Evolutionary conservation across 2,113 vertebrate species (phyloP).

Genomic region (Tringa solitaria): DNA sequence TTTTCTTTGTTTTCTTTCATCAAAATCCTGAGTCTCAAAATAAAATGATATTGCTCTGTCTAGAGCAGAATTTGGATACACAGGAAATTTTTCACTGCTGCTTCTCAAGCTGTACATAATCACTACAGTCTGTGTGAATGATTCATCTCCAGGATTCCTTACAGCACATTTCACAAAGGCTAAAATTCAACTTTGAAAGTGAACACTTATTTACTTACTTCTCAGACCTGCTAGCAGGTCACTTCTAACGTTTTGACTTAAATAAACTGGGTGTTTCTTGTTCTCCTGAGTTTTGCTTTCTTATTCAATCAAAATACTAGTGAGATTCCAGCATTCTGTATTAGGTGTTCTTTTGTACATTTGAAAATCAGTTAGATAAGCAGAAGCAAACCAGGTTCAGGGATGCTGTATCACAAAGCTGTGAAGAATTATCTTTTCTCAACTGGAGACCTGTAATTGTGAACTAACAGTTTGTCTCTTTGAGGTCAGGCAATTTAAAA

Average conservation of each 20-base stretch:
- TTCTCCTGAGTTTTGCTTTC: not conserved
- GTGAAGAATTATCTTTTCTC: slow-evolving; percentile 32
- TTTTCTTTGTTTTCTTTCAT: not conserved
- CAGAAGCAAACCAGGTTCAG: slow-evolving; percentile 50
- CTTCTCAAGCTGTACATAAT: not conserved
- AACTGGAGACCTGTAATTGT: not conserved
- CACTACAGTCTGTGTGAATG: not conserved
- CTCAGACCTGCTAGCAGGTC: not conserved
- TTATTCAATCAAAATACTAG: slow-evolving; percentile 28
- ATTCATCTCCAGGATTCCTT: not conserved
- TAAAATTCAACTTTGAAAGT: not conserved
- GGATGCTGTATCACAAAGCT: slow-evolving; percentile 7
- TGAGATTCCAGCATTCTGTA: slow-evolving; percentile 24
- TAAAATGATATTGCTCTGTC: not conserved
- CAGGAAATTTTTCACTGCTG: not conserved
- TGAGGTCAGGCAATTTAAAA: not conserved
- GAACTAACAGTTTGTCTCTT: not conserved
- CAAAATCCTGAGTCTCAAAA: not conserved
- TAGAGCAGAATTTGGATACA: not conserved
- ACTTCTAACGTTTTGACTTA: not conserved
- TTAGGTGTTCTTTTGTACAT: not conserved
- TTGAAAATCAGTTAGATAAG: slow-evolving; percentile 50
- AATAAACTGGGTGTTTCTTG: not conserved
- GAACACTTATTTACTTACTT: not conserved
- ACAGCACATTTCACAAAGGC: not conserved